Evolutionary conservation across 2,888 invertebrate species (phyloP).

Genomic region (Aelia acuminata): DNA sequence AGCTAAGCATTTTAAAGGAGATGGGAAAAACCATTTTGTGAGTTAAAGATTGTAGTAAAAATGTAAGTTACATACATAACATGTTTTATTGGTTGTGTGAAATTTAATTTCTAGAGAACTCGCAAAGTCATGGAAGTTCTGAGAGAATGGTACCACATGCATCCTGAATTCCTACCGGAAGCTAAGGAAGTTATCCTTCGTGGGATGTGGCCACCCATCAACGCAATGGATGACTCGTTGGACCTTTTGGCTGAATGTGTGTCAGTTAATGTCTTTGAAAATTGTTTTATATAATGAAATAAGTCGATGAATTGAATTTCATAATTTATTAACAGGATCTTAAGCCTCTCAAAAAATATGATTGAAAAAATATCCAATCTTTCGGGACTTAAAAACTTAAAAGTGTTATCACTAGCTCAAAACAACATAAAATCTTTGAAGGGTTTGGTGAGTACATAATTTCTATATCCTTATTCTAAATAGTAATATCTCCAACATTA

Average conservation of each 20-base stretch:
- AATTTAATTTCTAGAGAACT: conserved; percentile 23
- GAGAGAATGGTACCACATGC: neutral
- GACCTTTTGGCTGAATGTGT: neutral
- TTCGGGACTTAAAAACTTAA: neutral
- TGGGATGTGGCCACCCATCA: conserved; percentile 34
- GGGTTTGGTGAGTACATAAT: conserved; percentile 46
- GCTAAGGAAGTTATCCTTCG: conserved; percentile 37
- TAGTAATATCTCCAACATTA: no score
- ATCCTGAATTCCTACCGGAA: neutral
- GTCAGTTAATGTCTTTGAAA: conserved; percentile 28
- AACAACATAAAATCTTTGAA: conserved; percentile 44
- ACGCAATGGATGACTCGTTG: conserved; percentile 3
- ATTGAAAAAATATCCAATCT: conserved; percentile 38
- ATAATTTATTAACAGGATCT: conserved; percentile 46
- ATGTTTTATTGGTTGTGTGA: neutral
- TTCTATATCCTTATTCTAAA: neutral
- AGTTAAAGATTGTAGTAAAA: neutral
- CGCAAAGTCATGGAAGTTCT: neutral
- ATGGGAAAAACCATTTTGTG: neutral
- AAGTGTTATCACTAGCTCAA: conserved; percentile 49
- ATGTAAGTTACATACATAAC: neutral
- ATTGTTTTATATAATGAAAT: neutral
- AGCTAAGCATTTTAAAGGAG: neutral
- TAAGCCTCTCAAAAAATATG: conserved; percentile 52
- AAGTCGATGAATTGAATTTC: neutral